A percentile compares a stretch with the other conserved stretches of the same genome.
phyloP scores from a whole-genome alignment of 2,888 invertebrate genomes.

The Macroteleia sp. region DNA sequence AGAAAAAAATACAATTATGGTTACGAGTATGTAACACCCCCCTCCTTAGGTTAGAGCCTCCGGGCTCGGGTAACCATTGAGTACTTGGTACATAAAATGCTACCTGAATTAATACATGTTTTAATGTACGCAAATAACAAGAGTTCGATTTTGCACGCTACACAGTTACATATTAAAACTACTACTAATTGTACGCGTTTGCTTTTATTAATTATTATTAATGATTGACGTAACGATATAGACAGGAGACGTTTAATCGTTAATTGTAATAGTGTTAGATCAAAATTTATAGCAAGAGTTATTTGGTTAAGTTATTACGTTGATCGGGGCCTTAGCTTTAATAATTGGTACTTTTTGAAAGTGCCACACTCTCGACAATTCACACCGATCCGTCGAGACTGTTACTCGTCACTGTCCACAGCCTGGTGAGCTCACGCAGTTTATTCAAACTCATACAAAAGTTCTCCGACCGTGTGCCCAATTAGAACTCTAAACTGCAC shows the following conservation, averaged over 20 bases:
- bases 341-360: constrained; percentile 49
- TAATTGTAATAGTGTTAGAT: constrained; percentile 31
- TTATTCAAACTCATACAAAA: constrained; percentile 54
- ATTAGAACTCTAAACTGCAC: constrained; percentile 42
- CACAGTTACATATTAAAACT: too few species aligned
- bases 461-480: constrained; percentile 20
- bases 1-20: too few species aligned
- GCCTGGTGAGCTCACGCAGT: constrained; percentile 65
- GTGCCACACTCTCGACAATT: constrained; percentile 45
- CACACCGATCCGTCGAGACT: constrained; percentile 51
- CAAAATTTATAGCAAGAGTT: constrained; percentile 44
- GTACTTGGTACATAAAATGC: too few species aligned
- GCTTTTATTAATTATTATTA: too few species aligned
- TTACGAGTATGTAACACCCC: too few species aligned
- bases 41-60: too few species aligned
- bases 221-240: constrained; percentile 28
- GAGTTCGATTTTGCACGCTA: too few species aligned
- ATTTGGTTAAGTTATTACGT: constrained; percentile 37
- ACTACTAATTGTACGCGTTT: too few species aligned
- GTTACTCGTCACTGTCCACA: constrained; percentile 61
- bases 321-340: constrained; percentile 16
- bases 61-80: too few species aligned
- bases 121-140: too few species aligned
- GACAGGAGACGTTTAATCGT: constrained; percentile 27
- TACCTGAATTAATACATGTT: too few species aligned